Base-by-base conservation (phyloP, 2,797 vertebrate genomes). In the Bucorvus abyssinicus region DNA sequence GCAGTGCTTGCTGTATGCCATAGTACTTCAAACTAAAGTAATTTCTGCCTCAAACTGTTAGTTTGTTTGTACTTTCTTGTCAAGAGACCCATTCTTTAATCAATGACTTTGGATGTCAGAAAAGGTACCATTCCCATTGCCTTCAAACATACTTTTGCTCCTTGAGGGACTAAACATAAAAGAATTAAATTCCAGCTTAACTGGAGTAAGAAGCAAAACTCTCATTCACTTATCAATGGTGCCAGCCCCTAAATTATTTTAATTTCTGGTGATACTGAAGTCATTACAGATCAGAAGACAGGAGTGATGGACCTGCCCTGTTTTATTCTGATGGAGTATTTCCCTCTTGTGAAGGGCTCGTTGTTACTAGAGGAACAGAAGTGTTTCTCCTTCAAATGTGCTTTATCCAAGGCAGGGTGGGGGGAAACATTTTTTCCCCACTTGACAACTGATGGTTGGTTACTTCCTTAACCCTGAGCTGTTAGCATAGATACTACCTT, bases 401-500 rank as follows among this genome's bases (percentile, higher is more conserved):
- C 44, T 78, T 78, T 29, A 75, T 23, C 12, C 5, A 15, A 9
- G 12, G 67, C 7, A 20, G 23, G 19, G 26, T 16, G 9, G 11
- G 23, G 47, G 47, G 12, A 26, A 27, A 22, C 15, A 38, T 11
- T 65, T 90, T 93, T 78, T 79, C 44, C 26, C 53, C 22, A 6
- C n/a, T 76, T 82, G 78, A 80, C 81, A 94, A 59, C 7, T 63
- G 77, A 78, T 1, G 18, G 55, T 75, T 90, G 83, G 67, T 73
- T 91, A 61, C 71, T 90, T 89, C 76, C 85, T 77, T 73, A 64
- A 80, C 70, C 84, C 82, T n/a, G 67, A 93, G 80, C 90, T 80
- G 50, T 80, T 95, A 52, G 3, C 49, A 2, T 59, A 60, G 90
- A 44, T 89, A 77, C 67, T 90, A 60, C 22, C 5, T n/a, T 55